A percentile compares a stretch with the other conserved stretches of the same genome.
Conservation (phyloP, 2,797 vertebrate species). For the Microcaecilia unicolor region DNA sequence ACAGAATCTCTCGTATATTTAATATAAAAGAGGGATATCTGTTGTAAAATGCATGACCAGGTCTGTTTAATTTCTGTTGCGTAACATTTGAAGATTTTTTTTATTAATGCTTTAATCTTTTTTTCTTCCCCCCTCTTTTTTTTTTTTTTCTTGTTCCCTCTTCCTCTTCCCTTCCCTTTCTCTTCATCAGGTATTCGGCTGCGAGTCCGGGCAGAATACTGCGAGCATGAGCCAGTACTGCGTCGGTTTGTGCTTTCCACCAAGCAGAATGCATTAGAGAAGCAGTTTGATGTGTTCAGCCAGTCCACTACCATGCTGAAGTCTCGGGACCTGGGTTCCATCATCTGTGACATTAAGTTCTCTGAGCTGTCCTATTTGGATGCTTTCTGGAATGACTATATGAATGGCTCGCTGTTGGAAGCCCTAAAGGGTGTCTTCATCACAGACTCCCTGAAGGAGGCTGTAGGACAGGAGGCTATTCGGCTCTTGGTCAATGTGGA, state of each 20-base stretch:
- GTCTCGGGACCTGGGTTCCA: slow-evolving; percentile 76
- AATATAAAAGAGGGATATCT: no score
- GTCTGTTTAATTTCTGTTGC: neutral
- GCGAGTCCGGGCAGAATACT: slow-evolving; percentile 81
- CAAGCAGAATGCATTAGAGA: slow-evolving; percentile 74
- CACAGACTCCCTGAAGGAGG: slow-evolving; percentile 76
- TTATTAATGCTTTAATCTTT: no score
- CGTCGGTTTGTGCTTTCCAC: slow-evolving; percentile 73
- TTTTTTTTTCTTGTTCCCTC: slow-evolving; percentile 20
- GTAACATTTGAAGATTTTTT: no score
- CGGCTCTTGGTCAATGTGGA: slow-evolving; percentile 85
- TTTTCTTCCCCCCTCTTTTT: neutral
- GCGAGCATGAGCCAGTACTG: slow-evolving; percentile 74
- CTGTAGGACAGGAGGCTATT: slow-evolving; percentile 74
- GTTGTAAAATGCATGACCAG: neutral
- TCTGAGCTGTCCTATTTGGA: slow-evolving; percentile 83
- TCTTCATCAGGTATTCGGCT: slow-evolving; percentile 53
- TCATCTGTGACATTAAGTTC: slow-evolving; percentile 89
- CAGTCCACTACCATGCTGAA: slow-evolving; percentile 74
- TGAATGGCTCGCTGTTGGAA: slow-evolving; percentile 80
- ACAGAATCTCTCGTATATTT: no score
- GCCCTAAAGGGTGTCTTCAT: slow-evolving; percentile 86
- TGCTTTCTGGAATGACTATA: slow-evolving; percentile 86
- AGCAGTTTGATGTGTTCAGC: slow-evolving; percentile 81
- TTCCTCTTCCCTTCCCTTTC: slow-evolving; percentile 1